These are phyloP conservation scores for Leptinotarsa tumamoca DNA, from an alignment of 2,888 invertebrate species.

Conservation along the genomic window DNA sequence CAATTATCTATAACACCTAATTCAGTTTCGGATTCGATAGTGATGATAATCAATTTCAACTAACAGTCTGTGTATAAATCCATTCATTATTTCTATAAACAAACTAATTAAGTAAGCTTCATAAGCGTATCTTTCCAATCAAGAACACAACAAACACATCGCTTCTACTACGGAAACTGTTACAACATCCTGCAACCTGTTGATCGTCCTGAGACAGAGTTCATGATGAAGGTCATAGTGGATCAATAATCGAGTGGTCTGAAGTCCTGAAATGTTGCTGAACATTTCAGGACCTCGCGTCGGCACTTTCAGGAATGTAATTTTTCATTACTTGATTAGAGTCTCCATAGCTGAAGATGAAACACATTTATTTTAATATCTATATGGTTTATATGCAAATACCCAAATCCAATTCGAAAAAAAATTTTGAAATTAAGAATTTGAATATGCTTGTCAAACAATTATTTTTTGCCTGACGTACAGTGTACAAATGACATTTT, in stretches of 20 bases:
- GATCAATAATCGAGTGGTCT: neutral
- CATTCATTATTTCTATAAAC: too few species aligned
- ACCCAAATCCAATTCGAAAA: conserved; percentile 10
- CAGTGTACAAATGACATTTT: too few species aligned
- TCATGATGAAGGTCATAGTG: neutral
- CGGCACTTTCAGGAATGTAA: too few species aligned
- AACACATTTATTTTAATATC: too few species aligned
- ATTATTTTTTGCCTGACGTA: too few species aligned
- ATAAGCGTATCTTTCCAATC: neutral
- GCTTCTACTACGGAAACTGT: neutral
- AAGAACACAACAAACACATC: too few species aligned
- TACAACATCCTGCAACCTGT: conserved; percentile 4
- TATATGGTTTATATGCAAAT: neutral
- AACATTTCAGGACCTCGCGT: neutral
- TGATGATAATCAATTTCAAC: too few species aligned
- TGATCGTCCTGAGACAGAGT: neutral
- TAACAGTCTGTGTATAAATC: too few species aligned
- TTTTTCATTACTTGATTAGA: too few species aligned
- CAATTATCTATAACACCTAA: too few species aligned
- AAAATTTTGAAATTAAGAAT: neutral
- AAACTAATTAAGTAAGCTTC: neutral
- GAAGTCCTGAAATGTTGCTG: neutral
- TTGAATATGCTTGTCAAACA: neutral
- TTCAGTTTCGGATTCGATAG: too few species aligned
- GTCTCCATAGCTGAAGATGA: too few species aligned